Conservation (phyloP, 2,797 vertebrate species). For the Pantherophis alleghaniensis region DNA sequence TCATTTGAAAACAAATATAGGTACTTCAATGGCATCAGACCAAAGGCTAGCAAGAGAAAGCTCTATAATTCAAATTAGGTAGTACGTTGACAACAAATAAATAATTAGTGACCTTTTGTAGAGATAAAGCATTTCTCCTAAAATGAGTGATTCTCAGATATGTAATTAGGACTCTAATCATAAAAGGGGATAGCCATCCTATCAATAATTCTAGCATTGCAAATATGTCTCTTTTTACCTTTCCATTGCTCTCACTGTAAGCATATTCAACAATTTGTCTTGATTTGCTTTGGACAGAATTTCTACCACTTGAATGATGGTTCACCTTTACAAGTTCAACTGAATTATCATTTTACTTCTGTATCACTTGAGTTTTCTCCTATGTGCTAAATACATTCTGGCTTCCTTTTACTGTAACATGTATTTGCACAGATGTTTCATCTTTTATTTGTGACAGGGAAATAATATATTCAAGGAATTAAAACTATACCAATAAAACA, state of each 20-base stretch:
- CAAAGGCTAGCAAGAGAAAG: conserved; percentile 44
- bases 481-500: not conserved
- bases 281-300: conserved; percentile 37
- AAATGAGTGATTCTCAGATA: conserved; percentile 62
- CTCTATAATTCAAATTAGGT: conserved; percentile 64
- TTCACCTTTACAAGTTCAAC: not conserved
- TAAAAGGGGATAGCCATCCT: conserved; percentile 71
- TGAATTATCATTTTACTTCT: conserved; percentile 4
- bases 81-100: conserved; percentile 66
- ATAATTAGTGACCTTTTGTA: conserved; percentile 67
- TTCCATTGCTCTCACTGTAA: conserved; percentile 34
- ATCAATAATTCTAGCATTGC: conserved; percentile 74
- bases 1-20: conserved; percentile 52
- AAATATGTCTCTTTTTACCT: conserved; percentile 50
- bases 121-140: conserved; percentile 64
- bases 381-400: not conserved
- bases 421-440: not conserved
- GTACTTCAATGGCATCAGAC: conserved; percentile 46
- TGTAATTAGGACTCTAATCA: conserved; percentile 71
- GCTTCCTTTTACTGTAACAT: not conserved
- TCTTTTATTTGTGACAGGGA: not conserved
- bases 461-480: conserved; percentile 7
- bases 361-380: not conserved
- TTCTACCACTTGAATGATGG: not conserved
- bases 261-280: conserved; percentile 44